Base-by-base conservation (phyloP, 2,113 vertebrate genomes). In the Larimichthys crocea region DNA sequence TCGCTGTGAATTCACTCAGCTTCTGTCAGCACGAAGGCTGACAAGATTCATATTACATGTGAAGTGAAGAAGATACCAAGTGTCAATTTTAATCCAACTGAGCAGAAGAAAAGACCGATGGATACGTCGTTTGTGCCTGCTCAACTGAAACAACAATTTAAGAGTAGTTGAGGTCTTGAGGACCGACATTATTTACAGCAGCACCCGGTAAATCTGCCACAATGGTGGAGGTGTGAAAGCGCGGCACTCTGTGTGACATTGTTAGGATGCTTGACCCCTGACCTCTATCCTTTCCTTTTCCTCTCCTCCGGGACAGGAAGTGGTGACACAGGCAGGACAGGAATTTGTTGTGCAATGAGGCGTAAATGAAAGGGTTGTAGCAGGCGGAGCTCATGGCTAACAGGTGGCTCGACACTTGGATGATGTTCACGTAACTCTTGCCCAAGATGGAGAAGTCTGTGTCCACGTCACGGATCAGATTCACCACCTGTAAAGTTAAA, bases 331-430 rank as follows among this genome's bases (percentile, higher is more conserved):
- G 59, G 74, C 76, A 94, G 68, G 91, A 86, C 53, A 94, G 76
- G 60, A 94, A 76, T 83, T 94, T 95, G 67, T 86, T 62, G 76
- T 95, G 95, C 29, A 95, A 72, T 0, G 94, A 95, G 82, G 95
- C 95, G 10, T 95, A 95, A 81, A 95, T 95, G 50, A 95, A 95
- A 29, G 95, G 95, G 87, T 95, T 95, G 92, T 95, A 95, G 87
- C 95, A 95, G 42, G 94, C 53, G 0, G 95, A 95, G 80, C 92
- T 95, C 94, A 95, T 95, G 69, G 95, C 94, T 0, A 94, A 74
- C 77, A 95, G 91, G 86, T 95, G 95, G 80, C 91, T 94, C 29
- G 91, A 92, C 35, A 95, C 93, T 81, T 95, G 95, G 79, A 93
- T 84, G 78, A 95, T 74, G 15, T 95, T 95, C n/a, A 95, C 57